These are phyloP conservation scores for Falco novaeseelandiae DNA, from an alignment of 2,797 vertebrate species.

Conservation along the genomic window DNA sequence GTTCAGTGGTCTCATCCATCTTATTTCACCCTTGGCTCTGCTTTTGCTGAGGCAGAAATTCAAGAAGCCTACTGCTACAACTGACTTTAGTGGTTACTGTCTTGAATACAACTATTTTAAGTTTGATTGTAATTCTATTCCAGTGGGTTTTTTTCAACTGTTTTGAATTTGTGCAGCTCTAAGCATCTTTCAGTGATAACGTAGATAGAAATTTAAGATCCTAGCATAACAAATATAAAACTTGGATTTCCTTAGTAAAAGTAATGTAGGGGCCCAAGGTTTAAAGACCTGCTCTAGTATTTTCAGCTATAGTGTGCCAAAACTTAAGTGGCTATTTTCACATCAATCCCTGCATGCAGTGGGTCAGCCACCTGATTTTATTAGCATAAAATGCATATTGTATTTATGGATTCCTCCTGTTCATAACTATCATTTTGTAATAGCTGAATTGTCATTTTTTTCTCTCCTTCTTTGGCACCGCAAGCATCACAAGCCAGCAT, in stretches of 20 bases:
- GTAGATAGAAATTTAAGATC: not conserved
- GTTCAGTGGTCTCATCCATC: not conserved
- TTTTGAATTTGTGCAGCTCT: constrained; percentile 8
- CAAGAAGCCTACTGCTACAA: not conserved
- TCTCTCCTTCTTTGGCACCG: not conserved
- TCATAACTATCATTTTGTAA: not conserved
- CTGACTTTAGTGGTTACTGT: not conserved
- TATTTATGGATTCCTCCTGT: not conserved
- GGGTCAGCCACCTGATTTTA: not conserved
- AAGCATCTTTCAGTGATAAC: not conserved
- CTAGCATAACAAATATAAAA: not conserved
- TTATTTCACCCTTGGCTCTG: constrained; percentile 3
- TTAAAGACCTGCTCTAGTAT: not conserved
- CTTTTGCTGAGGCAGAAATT: not conserved
- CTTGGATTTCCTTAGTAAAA: not conserved
- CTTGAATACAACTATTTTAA: constrained; percentile 34
- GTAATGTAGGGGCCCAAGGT: not conserved
- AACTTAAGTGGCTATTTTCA: not conserved
- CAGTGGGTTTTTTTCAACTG: not conserved
- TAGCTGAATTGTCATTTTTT: not conserved
- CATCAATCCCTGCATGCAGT: not conserved
- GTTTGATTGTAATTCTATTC: not conserved
- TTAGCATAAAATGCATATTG: not conserved
- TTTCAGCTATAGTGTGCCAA: not conserved
- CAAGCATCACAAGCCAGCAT: not conserved